Evolutionary conservation across 1,140 invertebrate genomes (phyloP).

Genomic region (Ditylenchus dipsaci): DNA sequence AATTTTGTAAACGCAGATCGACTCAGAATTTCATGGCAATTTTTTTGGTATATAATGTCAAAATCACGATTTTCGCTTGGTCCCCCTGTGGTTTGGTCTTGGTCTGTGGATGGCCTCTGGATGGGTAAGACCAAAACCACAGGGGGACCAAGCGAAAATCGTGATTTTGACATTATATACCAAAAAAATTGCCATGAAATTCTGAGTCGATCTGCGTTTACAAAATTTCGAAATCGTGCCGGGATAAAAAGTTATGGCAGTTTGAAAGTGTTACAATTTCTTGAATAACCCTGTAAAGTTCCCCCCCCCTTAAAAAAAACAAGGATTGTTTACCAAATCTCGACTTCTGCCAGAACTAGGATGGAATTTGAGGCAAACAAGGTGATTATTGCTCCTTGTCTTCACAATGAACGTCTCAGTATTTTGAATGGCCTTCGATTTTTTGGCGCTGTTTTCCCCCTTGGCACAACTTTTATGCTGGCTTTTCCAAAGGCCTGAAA

Average conservation of each 20-base stretch:
- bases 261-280: too few species aligned
- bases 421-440: background rate
- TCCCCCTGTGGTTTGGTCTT: background rate
- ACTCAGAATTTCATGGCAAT: too few species aligned
- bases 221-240: too few species aligned
- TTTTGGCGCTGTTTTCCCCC: background rate
- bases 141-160: too few species aligned
- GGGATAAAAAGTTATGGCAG: too few species aligned
- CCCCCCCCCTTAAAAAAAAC: background rate
- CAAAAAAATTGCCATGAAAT: too few species aligned
- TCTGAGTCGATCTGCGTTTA: too few species aligned
- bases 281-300: background rate
- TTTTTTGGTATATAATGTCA: too few species aligned
- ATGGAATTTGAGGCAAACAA: background rate
- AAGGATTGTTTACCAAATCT: background rate
- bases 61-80: too few species aligned
- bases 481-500: conserved; percentile 1
- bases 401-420: background rate
- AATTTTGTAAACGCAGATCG: too few species aligned
- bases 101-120: background rate
- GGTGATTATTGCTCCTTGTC: background rate
- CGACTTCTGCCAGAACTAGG: background rate
- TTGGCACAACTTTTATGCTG: background rate
- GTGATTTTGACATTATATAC: too few species aligned
- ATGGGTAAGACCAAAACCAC: too few species aligned